Evolutionary conservation across 2,888 invertebrate species (phyloP), one percentile per base, ranked within the genome.

Genomic region (Cosmopolites sordidus): DNA sequence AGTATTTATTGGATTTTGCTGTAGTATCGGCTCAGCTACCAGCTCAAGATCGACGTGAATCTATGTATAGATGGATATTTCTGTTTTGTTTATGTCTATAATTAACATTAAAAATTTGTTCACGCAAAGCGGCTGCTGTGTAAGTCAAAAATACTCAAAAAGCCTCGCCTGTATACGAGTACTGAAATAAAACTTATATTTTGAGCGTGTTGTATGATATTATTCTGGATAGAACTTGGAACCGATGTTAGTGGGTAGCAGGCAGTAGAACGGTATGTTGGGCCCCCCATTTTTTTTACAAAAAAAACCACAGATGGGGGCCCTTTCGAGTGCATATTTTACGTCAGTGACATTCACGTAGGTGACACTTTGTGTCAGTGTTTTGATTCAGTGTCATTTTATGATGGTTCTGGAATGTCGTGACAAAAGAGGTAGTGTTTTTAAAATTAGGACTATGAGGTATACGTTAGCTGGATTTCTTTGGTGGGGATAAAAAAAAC

Each of bases 101-200:
- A 74, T 76, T 75, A 76, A 75, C 75, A 74, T 73, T 75, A 74
- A 74, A 74, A 73, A 71, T 74, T 57, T 72, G 71, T 73, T 72
- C 71, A 70, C 71, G 72, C 71, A 72, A 70, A 70, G 69, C 70
- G 69, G 58, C 54, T 54, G 42, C 73, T 75, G 72, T 74, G 72
- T 73, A 73, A 74, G 74, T 76, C 76, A 73, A 75, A 76, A 77
- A 77, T 76, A 76, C 75, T 73, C 73, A 74, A 75, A 75, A 75
- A 74, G 74, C 73, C 70, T 71, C 73, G 73, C 72, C 44, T 58
- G 58, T 73, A 69, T 71, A 70, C 68, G 69, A 69, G 75, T 73
- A 75, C 75, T 75, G 75, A 75, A 75, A 75, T 75, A 75, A 75
- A 74, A 74, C 72, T 74, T 73, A 71, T 75, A 75, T 75, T 75